Evolutionary conservation across 2,113 vertebrate species (phyloP), one percentile per base, ranked within the genome.

Genomic region (Centropus bengalensis): DNA sequence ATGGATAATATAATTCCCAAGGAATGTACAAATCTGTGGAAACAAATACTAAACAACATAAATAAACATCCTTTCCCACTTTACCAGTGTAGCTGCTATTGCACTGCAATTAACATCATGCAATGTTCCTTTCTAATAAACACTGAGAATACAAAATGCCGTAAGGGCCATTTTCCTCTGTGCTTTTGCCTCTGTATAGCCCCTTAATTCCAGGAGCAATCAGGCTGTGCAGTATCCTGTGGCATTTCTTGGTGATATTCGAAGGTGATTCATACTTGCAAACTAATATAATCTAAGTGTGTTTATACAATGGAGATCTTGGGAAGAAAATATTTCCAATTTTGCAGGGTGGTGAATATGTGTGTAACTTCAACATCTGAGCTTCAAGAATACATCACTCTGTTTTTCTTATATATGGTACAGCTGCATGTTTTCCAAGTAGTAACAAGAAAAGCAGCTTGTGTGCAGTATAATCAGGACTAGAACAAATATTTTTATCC

Each of bases 1-100:
- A 91, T 52, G 13, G 21, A 18, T 55, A 73, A 62, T 42, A 17
- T 30, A 74, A 74, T 27, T 93, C 55, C 40, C n/a, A 59, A 86
- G 52, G 26, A 93, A 91, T 22, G 36, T 24, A 80, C 28, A 66
- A 24, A 70, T 83, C 63, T 81, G 82, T 89, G 51, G 33, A 86
- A 94, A 82, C 51, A 84, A 94, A 70, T n/a, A 83, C 77, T n/a
- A 82, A 91, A 76, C 19, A 79, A 26, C 59, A 40, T 14, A 67
- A 89, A 68, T 79, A 95, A 95, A 95, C 79, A 86, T 86, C 87
- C 82, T 91, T 52, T 92, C 24, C 78, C 44, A 51, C 71, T 93
- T 80, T 54, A 77, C 32, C 60, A 71, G 36, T 32, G 33, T 8
- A 52, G 73, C 49, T 83, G 55, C 80, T 67, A 30, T 38, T 94